Conservation (phyloP, 1,140 invertebrate species). For the Melipona quadrifasciata region DNA sequence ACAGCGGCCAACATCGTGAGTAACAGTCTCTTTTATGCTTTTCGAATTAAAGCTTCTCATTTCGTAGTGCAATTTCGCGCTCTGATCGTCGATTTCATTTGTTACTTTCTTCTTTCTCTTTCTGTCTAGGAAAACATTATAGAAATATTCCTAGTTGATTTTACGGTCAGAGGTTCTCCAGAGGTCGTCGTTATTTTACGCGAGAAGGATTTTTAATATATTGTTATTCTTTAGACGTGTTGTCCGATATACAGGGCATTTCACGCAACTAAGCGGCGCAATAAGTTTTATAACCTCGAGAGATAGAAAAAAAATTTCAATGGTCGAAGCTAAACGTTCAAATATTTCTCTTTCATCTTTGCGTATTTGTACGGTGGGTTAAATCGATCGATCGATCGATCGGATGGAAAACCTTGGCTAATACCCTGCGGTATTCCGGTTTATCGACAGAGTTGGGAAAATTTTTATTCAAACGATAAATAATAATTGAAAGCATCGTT, state of each 20-base stretch:
- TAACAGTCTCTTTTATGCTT: not conserved
- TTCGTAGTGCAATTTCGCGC: not conserved
- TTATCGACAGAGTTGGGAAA: no score
- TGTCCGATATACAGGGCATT: not conserved
- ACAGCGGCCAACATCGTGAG: slow-evolving; percentile 91
- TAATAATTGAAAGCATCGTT: no score
- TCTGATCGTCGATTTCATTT: not conserved
- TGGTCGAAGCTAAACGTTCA: not conserved
- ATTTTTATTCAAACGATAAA: no score
- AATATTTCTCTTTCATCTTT: not conserved
- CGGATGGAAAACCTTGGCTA: no score
- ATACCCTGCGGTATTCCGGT: no score
- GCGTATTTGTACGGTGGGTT: not conserved
- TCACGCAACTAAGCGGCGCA: not conserved
- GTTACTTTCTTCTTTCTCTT: not conserved
- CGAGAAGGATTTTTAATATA: not conserved
- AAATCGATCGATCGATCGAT: not conserved
- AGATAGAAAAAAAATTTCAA: not conserved
- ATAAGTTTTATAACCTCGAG: not conserved
- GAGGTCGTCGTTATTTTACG: not conserved
- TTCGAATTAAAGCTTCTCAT: not conserved
- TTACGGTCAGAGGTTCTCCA: not conserved
- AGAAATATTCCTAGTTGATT: not conserved
- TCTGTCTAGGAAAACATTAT: not conserved
- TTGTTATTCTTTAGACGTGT: not conserved